Conservation (phyloP, 1,140 invertebrate genomes). For the Diabrotica virgifera region DNA sequence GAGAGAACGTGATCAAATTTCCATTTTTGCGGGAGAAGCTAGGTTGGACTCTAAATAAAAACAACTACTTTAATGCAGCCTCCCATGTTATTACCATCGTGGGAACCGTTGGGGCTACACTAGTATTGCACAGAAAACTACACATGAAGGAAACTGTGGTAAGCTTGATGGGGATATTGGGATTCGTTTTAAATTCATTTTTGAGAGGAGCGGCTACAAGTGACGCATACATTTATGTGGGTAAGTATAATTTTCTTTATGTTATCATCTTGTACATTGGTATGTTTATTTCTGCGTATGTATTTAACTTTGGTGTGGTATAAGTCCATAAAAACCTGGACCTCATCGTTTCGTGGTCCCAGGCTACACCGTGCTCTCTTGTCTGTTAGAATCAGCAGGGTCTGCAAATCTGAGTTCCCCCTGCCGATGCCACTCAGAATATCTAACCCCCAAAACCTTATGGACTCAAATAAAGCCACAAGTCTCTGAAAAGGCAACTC, state of each 20-base stretch:
- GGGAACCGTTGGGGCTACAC: conserved; percentile 42
- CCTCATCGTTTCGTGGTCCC: too few relatives aligned
- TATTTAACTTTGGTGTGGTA: too few relatives aligned
- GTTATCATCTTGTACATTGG: too few relatives aligned
- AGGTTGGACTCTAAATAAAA: conserved; percentile 63
- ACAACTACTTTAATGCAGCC: conserved; percentile 53
- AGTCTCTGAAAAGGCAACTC: too few relatives aligned
- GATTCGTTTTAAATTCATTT: conserved; percentile 48
- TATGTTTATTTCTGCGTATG: too few relatives aligned
- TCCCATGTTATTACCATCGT: conserved; percentile 51
- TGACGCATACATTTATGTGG: conserved; percentile 65
- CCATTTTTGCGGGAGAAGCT: conserved; percentile 64
- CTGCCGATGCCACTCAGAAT: too few relatives aligned
- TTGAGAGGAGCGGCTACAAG: conserved; percentile 54
- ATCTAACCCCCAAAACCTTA: too few relatives aligned
- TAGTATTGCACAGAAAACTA: conserved; percentile 52
- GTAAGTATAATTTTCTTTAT: conserved; percentile 44
- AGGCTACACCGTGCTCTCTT: too few relatives aligned
- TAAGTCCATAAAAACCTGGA: too few relatives aligned
- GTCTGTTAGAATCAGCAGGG: too few relatives aligned
- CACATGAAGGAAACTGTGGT: conserved; percentile 49
- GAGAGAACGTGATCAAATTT: conserved; percentile 54
- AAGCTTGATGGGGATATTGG: conserved; percentile 45
- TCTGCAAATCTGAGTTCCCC: too few relatives aligned
- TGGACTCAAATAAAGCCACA: too few relatives aligned